Percentiles rank a stretch among this genome's conserved stretches.
Evolutionary conservation across 2,113 vertebrate species (phyloP).

Genomic region (Leptobrachium leishanense): DNA sequence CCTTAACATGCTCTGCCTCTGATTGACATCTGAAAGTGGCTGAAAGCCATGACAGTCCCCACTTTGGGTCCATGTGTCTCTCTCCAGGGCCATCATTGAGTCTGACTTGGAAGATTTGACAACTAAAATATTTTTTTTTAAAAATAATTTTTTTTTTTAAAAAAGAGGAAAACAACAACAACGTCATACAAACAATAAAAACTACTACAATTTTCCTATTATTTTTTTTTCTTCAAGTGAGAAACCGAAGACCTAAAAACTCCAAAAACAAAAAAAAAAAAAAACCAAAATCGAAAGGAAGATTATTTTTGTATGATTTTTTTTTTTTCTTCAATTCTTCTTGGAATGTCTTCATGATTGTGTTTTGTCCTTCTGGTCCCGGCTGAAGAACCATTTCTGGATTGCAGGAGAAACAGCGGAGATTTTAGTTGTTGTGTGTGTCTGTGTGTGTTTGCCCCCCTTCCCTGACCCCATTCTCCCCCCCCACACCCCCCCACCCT

Average conservation of each 20-base stretch:
- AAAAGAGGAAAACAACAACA: background rate
- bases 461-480: conserved; percentile 15
- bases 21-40: conserved; percentile 99
- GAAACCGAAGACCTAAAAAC: conserved; percentile 12
- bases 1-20: conserved; percentile 99
- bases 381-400: conserved; percentile 88
- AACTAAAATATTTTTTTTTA: conserved; percentile 58
- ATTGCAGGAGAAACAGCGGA: conserved; percentile 65
- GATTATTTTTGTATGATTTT: conserved; percentile 63
- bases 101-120: conserved; percentile 87
- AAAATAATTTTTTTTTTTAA: too few relatives aligned
- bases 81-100: conserved; percentile 98
- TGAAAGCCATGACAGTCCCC: conserved; percentile 99
- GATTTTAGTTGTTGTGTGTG: background rate
- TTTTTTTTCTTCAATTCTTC: conserved; percentile 53
- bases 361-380: conserved; percentile 77
- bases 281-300: conserved; percentile 66
- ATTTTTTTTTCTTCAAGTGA: conserved; percentile 28
- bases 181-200: background rate
- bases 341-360: conserved; percentile 72
- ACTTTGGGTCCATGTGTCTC: conserved; percentile 98
- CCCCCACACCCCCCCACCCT: background rate
- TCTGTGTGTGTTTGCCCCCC: background rate
- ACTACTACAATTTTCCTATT: too few relatives aligned
- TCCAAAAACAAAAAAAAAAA: conserved; percentile 63